Conservation (phyloP, 1,140 invertebrate genomes). For the Laupala kohalensis region DNA sequence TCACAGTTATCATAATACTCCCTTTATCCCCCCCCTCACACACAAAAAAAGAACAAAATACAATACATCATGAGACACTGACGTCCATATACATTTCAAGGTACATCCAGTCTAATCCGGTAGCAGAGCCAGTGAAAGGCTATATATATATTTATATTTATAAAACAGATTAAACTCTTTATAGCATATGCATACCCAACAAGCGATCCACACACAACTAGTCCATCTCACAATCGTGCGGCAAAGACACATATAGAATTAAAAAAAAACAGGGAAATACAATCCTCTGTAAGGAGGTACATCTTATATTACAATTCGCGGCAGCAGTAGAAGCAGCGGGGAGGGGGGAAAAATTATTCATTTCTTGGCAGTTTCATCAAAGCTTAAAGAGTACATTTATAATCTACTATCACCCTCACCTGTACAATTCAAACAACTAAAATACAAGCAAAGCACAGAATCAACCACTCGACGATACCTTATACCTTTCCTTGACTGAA, state of each 20-base stretch:
- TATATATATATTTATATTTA: neutral
- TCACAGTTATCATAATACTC: neutral
- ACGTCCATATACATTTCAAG: neutral
- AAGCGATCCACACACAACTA: neutral
- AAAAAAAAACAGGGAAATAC: neutral
- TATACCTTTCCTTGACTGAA: neutral
- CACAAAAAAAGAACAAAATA: no score
- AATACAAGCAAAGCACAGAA: neutral
- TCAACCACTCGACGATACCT: neutral
- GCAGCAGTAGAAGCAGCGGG: no score
- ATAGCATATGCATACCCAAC: neutral
- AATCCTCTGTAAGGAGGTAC: neutral
- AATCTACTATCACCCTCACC: neutral
- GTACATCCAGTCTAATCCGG: neutral
- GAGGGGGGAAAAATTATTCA: no score
- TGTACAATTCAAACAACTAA: neutral
- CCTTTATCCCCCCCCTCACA: no score
- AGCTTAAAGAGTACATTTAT: neutral
- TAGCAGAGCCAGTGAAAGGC: neutral
- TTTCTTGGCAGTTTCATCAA: neutral
- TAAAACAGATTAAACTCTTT: neutral
- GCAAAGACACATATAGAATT: neutral
- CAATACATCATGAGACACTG: neutral
- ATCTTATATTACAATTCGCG: neutral
- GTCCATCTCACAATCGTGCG: neutral